phyloP scores from a whole-genome alignment of 2,113 vertebrate genomes.

The Choloepus hoffmanni region DNA sequence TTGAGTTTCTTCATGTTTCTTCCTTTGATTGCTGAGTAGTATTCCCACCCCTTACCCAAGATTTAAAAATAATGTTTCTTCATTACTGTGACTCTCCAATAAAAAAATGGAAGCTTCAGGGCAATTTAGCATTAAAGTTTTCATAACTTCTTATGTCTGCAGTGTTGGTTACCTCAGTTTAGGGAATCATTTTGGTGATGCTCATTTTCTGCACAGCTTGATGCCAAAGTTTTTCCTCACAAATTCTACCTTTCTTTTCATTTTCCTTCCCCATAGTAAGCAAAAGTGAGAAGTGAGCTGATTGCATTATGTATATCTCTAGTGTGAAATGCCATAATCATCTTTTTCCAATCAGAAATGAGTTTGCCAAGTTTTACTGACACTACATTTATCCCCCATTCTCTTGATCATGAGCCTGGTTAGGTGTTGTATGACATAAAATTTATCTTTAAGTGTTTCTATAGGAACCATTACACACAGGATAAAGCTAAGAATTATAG shows the following conservation, averaged over 20 bases:
- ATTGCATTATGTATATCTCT: not conserved
- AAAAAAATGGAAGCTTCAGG: not conserved
- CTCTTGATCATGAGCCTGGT: slow-evolving; percentile 49
- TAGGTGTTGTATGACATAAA: slow-evolving; percentile 51
- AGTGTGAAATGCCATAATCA: not conserved
- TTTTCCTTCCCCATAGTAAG: not conserved
- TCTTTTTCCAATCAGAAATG: not conserved
- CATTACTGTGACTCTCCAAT: slow-evolving; percentile 28
- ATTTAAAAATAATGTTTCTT: slow-evolving; percentile 49
- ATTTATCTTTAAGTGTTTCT: slow-evolving; percentile 62
- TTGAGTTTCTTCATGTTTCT: slow-evolving; percentile 11
- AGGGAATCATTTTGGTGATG: slow-evolving; percentile 46
- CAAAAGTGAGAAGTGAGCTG: not conserved
- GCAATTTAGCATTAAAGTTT: slow-evolving; percentile 47
- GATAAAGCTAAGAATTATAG: slow-evolving; percentile 30
- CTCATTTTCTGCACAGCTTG: not conserved
- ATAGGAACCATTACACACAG: slow-evolving; percentile 28
- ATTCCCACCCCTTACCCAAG: not conserved
- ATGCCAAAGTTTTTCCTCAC: not conserved
- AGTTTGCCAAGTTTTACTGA: slow-evolving; percentile 44
- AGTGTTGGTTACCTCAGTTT: slow-evolving; percentile 23
- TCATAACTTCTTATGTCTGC: not conserved
- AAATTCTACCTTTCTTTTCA: not conserved
- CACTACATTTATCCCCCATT: not conserved
- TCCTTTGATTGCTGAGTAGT: not conserved